These are phyloP conservation scores for Cantharis rustica DNA, from an alignment of 2,888 invertebrate species.

Conservation along the genomic window DNA sequence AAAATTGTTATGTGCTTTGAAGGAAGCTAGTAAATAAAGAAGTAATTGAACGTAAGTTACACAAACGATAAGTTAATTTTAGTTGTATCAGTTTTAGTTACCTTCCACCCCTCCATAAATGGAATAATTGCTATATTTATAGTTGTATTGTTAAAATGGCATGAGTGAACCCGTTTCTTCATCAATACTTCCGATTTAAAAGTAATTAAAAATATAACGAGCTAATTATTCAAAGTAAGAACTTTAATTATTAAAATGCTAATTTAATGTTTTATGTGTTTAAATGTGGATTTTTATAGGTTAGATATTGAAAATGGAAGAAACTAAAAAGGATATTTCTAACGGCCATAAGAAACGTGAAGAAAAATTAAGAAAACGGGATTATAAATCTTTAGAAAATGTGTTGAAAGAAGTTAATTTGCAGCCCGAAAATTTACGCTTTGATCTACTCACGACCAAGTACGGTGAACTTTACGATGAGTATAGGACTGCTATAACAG, in stretches of 20 bases:
- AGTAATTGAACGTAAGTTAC: background rate
- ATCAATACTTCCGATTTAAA: background rate
- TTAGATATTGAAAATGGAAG: conserved; percentile 11
- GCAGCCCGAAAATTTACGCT: conserved; percentile 69
- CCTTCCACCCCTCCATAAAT: background rate
- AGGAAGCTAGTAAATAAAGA: background rate
- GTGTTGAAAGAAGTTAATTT: conserved; percentile 66
- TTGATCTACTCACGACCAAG: conserved; percentile 72
- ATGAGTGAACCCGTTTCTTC: background rate
- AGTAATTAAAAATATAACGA: background rate
- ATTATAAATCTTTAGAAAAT: conserved; percentile 68
- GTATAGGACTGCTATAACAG: conserved; percentile 63
- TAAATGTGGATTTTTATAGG: background rate
- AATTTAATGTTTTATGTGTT: background rate
- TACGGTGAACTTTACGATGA: conserved; percentile 79
- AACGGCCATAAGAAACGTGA: conserved; percentile 42
- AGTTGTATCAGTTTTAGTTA: background rate
- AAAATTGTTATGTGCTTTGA: background rate
- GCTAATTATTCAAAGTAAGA: background rate
- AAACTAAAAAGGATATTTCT: conserved; percentile 8
- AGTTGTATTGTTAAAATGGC: background rate
- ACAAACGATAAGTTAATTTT: background rate
- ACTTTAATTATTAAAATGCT: background rate
- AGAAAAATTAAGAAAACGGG: conserved; percentile 57
- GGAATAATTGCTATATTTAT: background rate